Percentiles rank a stretch among this genome's conserved stretches.
Evolutionary conservation across 1,140 invertebrate genomes (phyloP).

Genomic region (Calycopis cecrops): DNA sequence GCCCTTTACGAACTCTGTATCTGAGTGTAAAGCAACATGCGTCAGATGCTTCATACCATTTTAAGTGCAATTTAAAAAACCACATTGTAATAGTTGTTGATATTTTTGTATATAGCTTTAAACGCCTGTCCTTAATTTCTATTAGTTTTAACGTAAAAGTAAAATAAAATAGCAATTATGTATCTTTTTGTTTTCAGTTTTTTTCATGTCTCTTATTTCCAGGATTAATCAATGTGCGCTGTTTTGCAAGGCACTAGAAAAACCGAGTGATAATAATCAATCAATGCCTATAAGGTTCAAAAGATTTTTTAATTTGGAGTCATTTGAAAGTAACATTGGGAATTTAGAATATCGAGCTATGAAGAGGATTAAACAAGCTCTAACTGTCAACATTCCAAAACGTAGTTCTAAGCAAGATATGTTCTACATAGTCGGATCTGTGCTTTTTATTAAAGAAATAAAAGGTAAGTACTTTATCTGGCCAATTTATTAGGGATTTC

Average conservation of each 20-base stretch:
- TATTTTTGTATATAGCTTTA: neutral
- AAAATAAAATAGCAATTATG: neutral
- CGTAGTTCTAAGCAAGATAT: conserved; percentile 47
- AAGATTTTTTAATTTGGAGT: conserved; percentile 72
- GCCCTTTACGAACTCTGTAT: too few species aligned
- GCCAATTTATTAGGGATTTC: too few species aligned
- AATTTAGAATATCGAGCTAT: conserved; percentile 55
- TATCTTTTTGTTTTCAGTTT: neutral
- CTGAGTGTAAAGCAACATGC: too few species aligned
- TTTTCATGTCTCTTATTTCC: conserved; percentile 29
- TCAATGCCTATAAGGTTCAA: conserved; percentile 79
- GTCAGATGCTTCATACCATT: too few species aligned
- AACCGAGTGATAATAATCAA: conserved; percentile 67
- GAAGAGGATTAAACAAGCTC: conserved; percentile 49
- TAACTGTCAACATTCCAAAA: conserved; percentile 56
- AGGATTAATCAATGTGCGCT: conserved; percentile 62
- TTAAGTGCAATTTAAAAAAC: too few species aligned
- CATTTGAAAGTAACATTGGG: conserved; percentile 48
- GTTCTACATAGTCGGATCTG: conserved; percentile 57
- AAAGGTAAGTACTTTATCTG: conserved; percentile 56
- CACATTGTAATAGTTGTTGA: too few species aligned
- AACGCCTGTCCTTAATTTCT: neutral
- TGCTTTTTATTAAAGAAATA: conserved; percentile 64
- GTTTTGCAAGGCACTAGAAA: conserved; percentile 78
- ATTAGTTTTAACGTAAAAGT: too few species aligned